These are phyloP conservation scores for Halyomorpha halys DNA, from an alignment of 1,140 invertebrate species.

Conservation along the genomic window DNA sequence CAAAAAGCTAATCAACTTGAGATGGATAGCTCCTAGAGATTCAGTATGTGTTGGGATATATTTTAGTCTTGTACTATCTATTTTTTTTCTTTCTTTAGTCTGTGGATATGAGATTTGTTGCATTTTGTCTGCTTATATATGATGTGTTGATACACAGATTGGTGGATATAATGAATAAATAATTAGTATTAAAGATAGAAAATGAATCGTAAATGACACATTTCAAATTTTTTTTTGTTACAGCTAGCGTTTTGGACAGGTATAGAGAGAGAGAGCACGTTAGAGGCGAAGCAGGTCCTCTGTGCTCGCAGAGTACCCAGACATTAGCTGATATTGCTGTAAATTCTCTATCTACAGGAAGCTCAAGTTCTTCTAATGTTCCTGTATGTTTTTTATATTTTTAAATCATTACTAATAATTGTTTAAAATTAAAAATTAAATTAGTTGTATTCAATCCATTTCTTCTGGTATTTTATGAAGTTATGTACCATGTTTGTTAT, in stretches of 20 bases:
- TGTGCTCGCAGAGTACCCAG: slow-evolving; percentile 31
- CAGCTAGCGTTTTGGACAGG: slow-evolving; percentile 24
- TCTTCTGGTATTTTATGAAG: not conserved
- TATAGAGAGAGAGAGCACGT: slow-evolving; percentile 38
- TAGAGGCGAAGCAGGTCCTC: slow-evolving; percentile 38
- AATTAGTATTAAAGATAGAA: too few relatives aligned
- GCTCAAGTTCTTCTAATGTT: slow-evolving; percentile 13
- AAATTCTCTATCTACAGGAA: slow-evolving; percentile 24
- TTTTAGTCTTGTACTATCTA: too few relatives aligned
- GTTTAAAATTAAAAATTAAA: not conserved
- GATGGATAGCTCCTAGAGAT: too few relatives aligned
- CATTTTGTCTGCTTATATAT: too few relatives aligned
- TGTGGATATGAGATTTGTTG: too few relatives aligned
- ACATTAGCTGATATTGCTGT: slow-evolving; percentile 24
- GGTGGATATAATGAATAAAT: too few relatives aligned
- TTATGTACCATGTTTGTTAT: not conserved
- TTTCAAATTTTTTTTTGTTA: not conserved
- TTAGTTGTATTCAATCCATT: not conserved
- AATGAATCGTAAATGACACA: too few relatives aligned
- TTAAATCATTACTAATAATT: not conserved
- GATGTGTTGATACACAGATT: too few relatives aligned
- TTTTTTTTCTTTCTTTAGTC: too few relatives aligned
- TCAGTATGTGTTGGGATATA: too few relatives aligned
- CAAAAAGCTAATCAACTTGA: too few relatives aligned
- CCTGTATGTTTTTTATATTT: not conserved